Conservation (phyloP, 2,888 invertebrate genomes). For the Dicycla oo region DNA sequence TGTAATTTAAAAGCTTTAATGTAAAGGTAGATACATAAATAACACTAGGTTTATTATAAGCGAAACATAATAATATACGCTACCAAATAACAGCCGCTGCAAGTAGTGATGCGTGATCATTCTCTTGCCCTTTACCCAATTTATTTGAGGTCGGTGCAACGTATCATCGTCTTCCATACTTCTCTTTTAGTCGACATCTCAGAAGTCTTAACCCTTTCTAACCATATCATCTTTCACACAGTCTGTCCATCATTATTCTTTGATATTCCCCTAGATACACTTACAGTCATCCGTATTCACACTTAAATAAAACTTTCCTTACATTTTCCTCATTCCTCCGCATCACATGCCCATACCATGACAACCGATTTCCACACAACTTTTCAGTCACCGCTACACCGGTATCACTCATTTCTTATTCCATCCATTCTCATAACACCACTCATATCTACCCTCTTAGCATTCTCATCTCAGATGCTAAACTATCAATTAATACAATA, state of each 20-base stretch:
- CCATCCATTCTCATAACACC: neutral
- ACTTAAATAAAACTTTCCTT: neutral
- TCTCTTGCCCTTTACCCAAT: neutral
- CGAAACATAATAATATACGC: neutral
- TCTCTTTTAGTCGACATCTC: neutral
- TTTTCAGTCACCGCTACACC: neutral
- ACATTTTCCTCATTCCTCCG: neutral
- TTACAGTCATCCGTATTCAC: neutral
- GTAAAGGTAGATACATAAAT: too few species aligned
- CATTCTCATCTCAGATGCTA: neutral
- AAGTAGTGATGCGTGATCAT: too few species aligned
- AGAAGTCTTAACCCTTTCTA: neutral
- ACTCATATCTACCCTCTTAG: too few species aligned
- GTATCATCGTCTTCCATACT: neutral
- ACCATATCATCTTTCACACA: neutral
- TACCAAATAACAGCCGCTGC: neutral
- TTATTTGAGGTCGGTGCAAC: too few species aligned
- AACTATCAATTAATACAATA: neutral
- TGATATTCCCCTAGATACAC: neutral
- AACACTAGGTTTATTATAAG: neutral
- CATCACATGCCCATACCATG: neutral
- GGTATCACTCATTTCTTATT: neutral
- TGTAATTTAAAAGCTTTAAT: neutral
- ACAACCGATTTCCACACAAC: too few species aligned
- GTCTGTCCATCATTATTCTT: too few species aligned